Evolutionary conservation across 2,113 vertebrate genomes (phyloP), one percentile per base, ranked within the genome.

Genomic region (Acanthochromis polyacanthus): DNA sequence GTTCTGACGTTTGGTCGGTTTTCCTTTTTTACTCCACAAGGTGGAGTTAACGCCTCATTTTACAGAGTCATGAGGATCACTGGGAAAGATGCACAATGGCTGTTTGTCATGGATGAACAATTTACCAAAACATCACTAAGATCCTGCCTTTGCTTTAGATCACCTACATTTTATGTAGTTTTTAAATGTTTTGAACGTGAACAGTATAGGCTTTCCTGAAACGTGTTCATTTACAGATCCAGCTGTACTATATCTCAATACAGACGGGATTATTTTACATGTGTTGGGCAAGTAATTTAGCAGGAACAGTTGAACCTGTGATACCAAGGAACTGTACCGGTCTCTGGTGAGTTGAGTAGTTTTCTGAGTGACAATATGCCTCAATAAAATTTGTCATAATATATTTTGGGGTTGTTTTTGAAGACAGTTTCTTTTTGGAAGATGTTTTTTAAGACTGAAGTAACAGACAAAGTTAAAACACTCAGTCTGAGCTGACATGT

Each of bases 21-120:
- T 85, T 84, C 28, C 48, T 46, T 3, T 9, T 71, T 10, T 68
- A 1, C n/a, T 30, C 88, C 91, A 90, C 81, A 64, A 86, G 88
- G 78, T 86, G 83, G 84, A 19, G 80, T 19, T 38, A 78, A 36
- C 28, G 4, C 19, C 43, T 70, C 15, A 61, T 56, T 80, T 71
- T 59, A 23, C 20, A 16, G n/a, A 28, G 23, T 6, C 2, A 3
- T 43, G 25, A 10, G 8, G 5, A 14, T 52, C 23, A 11, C 10
- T 9, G 38, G 17, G 17, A 6, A 17, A 38, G 4, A 16, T 53
- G 16, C 2, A 25, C 3, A 46, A 1, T n/a, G 11, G 2, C 45
- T 22, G 5, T 19, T 57, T 4, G 4, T 40, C 1, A 19, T 10
- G 8, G 2, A 22, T 28, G 15, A 53, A n/a, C n/a, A 11, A 36